These are phyloP conservation scores for Lepisosteus osseus DNA, from an alignment of 2,113 vertebrate species.

Conservation along the genomic window DNA sequence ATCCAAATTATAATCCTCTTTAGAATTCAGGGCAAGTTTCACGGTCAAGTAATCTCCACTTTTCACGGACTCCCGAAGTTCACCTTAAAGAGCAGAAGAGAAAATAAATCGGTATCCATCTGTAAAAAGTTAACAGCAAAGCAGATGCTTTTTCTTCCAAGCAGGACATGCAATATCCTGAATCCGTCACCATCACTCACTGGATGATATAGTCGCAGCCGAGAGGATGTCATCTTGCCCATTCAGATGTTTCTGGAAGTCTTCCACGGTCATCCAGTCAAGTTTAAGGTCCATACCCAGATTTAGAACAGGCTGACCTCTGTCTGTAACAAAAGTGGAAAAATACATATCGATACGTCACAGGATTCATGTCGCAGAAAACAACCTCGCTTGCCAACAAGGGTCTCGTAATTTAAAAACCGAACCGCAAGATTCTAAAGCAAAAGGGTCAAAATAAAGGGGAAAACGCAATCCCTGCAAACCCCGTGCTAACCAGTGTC, in stretches of 20 bases:
- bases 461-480: too few species aligned
- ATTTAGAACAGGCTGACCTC: constrained; percentile 68
- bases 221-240: constrained; percentile 81
- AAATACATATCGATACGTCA: too few species aligned
- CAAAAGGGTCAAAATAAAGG: too few species aligned
- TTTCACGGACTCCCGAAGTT: constrained; percentile 91
- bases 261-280: constrained; percentile 92
- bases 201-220: constrained; percentile 67
- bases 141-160: not conserved
- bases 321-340: constrained; percentile 39
- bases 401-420: too few species aligned
- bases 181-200: constrained; percentile 61
- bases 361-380: too few species aligned
- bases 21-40: constrained; percentile 89
- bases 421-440: too few species aligned
- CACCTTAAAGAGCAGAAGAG: constrained; percentile 60
- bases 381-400: too few species aligned
- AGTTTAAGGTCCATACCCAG: constrained; percentile 91
- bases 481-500: too few species aligned
- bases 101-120: not conserved
- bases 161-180: not conserved
- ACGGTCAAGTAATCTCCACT: constrained; percentile 90
- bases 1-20: constrained; percentile 89
- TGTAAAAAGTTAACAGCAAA: not conserved
- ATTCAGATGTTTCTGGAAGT: constrained; percentile 93